phyloP scores from a whole-genome alignment of 2,888 invertebrate species.

The Merodon equestris region DNA sequence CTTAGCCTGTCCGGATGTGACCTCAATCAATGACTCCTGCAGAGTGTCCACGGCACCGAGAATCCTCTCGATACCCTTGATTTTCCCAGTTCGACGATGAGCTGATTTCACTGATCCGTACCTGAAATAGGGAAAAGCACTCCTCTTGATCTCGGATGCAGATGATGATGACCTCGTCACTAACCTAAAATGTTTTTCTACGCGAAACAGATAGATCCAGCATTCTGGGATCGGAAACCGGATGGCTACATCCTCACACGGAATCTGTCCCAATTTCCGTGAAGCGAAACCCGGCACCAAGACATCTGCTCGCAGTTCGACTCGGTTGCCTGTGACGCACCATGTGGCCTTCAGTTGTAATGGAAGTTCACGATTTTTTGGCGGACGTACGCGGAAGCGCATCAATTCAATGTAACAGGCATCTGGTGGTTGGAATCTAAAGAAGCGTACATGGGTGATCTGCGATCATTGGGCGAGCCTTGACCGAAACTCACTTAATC shows the following conservation, averaged over 20 bases:
- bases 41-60: constrained; percentile 94
- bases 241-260: constrained; percentile 98
- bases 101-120: constrained; percentile 98
- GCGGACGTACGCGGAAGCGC: constrained; percentile 96
- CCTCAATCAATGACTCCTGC: constrained; percentile 95
- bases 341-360: constrained; percentile 95
- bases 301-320: constrained; percentile 96
- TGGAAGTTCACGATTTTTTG: constrained; percentile 97
- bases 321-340: constrained; percentile 92
- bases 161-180: constrained; percentile 62
- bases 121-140: constrained; percentile 78
- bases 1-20: constrained; percentile 97
- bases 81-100: constrained; percentile 91
- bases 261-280: constrained; percentile 95
- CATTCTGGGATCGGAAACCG: constrained; percentile 98
- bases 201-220: constrained; percentile 99
- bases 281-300: constrained; percentile 98
- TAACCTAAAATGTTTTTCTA: constrained; percentile 96
- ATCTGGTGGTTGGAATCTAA: constrained; percentile 96
- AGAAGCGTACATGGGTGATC: constrained; percentile 47
- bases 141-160: constrained; percentile 18
- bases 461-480: not conserved
- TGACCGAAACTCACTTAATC: constrained; percentile 83
- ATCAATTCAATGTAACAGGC: constrained; percentile 98
- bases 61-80: constrained; percentile 94